These are phyloP conservation scores for Gnathonemus longibarbis DNA, from an alignment of 2,113 vertebrate genomes.

Conservation along the genomic window DNA sequence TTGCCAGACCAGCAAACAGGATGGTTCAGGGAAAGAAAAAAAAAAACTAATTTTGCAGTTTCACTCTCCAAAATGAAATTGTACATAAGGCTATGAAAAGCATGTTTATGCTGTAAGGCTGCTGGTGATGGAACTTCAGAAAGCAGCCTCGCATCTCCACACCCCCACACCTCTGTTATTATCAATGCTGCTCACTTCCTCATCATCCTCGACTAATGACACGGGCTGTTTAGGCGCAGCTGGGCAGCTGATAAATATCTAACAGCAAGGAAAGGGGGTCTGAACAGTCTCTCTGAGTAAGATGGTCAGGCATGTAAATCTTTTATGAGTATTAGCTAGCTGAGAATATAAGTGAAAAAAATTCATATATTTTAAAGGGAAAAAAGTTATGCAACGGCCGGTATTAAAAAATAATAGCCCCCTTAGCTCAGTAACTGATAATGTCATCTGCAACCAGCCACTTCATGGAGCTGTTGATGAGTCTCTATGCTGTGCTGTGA, in stretches of 20 bases:
- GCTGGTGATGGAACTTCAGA: background rate
- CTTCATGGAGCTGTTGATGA: background rate
- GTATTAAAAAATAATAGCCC: background rate
- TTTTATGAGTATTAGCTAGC: background rate
- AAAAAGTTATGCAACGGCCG: background rate
- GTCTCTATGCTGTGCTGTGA: background rate
- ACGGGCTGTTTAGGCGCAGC: background rate
- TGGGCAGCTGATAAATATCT: background rate
- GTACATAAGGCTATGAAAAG: slow-evolving; percentile 5
- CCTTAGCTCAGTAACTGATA: background rate
- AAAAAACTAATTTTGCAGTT: slow-evolving; percentile 5
- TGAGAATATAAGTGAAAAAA: background rate
- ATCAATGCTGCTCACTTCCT: background rate
- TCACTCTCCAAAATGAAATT: slow-evolving; percentile 1
- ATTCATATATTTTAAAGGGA: background rate
- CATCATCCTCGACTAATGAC: background rate
- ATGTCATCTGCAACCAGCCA: background rate
- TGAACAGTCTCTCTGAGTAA: background rate
- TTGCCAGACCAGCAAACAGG: background rate
- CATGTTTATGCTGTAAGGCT: background rate
- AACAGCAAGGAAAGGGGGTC: background rate
- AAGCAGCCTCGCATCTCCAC: background rate
- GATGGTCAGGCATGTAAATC: background rate
- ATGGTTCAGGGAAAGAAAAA: background rate
- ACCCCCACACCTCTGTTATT: background rate